Conservation (phyloP, 1,140 invertebrate species). For the Hyles vespertilio region DNA sequence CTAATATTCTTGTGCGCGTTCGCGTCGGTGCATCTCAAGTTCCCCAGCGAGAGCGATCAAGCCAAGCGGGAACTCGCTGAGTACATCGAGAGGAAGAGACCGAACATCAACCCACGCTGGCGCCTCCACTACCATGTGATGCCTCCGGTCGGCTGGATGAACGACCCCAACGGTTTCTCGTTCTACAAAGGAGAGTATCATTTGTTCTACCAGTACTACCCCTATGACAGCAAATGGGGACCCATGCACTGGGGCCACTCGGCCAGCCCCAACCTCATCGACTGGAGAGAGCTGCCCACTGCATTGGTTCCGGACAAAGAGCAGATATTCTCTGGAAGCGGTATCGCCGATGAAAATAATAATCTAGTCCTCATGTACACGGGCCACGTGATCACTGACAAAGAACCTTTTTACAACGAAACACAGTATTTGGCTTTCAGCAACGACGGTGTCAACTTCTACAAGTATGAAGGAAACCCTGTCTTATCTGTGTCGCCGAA, state of each 20-base stretch:
- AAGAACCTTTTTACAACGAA: conserved; percentile 47
- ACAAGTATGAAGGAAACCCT: conserved; percentile 60
- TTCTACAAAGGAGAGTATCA: conserved; percentile 61
- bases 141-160: conserved; percentile 66
- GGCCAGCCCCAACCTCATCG: conserved; percentile 50
- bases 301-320: conserved; percentile 64
- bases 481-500: conserved; percentile 48
- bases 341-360: conserved; percentile 40
- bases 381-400: conserved; percentile 33
- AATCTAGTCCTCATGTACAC: conserved; percentile 66
- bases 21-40: background rate
- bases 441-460: conserved; percentile 55
- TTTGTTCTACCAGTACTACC: conserved; percentile 67
- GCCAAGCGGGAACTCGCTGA: conserved; percentile 41
- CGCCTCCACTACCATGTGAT: conserved; percentile 53
- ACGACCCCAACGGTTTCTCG: conserved; percentile 70
- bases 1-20: conserved; percentile 9
- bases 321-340: conserved; percentile 66
- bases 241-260: conserved; percentile 70
- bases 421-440: conserved; percentile 61
- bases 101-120: conserved; percentile 44
- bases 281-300: conserved; percentile 61
- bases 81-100: conserved; percentile 45
- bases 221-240: conserved; percentile 54
- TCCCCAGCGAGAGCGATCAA: conserved; percentile 8